Percentiles rank a stretch among this genome's conserved stretches.
phyloP scores from a whole-genome alignment of 2,888 invertebrate species.

The Trissolcus japonicus region DNA sequence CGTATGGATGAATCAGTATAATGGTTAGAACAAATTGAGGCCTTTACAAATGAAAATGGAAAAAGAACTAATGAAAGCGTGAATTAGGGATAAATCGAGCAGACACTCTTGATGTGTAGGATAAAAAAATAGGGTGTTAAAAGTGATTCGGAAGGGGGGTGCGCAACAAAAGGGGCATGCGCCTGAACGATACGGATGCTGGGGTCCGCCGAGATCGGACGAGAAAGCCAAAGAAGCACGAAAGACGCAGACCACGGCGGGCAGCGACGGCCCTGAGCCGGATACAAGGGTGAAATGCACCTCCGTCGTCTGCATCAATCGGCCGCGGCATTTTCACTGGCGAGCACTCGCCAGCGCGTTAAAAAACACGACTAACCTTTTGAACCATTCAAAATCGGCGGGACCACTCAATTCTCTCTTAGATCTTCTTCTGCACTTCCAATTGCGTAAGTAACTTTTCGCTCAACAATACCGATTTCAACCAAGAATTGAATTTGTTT shows the following conservation, averaged over 20 bases:
- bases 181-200: constrained; percentile 55
- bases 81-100: constrained; percentile 35
- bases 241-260: constrained; percentile 69
- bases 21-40: constrained; percentile 5
- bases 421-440: constrained; percentile 51
- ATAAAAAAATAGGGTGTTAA: constrained; percentile 59
- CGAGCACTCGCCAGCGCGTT: constrained; percentile 64
- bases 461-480: neutral
- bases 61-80: constrained; percentile 20
- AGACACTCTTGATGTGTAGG: constrained; percentile 46
- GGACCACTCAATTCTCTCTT: constrained; percentile 44
- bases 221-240: constrained; percentile 69
- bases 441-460: constrained; percentile 52
- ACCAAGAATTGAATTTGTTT: neutral
- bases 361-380: constrained; percentile 62
- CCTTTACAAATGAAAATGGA: neutral
- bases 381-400: constrained; percentile 56
- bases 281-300: constrained; percentile 69
- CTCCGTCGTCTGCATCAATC: constrained; percentile 68
- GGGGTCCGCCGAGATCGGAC: constrained; percentile 68
- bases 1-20: neutral
- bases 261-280: constrained; percentile 72
- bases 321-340: constrained; percentile 68
- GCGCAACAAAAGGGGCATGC: constrained; percentile 50
- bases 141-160: constrained; percentile 27